Percentiles rank a stretch among this genome's conserved stretches.
Evolutionary conservation across 1,140 invertebrate genomes (phyloP).

Genomic region (Pogonomyrmex barbatus): DNA sequence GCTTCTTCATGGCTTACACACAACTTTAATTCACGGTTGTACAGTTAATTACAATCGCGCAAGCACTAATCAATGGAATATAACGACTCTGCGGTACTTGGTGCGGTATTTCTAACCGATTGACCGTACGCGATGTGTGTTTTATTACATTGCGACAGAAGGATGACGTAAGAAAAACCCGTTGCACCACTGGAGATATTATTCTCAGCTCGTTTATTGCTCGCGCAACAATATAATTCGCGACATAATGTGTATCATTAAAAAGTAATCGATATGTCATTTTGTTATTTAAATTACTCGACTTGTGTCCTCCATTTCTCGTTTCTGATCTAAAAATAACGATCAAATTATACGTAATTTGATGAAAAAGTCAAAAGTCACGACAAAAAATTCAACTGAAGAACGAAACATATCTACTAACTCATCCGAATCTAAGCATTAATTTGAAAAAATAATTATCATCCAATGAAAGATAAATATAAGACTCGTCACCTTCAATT

Average conservation of each 20-base stretch:
- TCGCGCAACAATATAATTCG: not conserved
- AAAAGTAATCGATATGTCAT: not conserved
- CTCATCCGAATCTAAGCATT: no score
- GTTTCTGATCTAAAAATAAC: not conserved
- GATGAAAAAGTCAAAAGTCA: not conserved
- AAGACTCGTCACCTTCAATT: no score
- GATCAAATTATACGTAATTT: not conserved
- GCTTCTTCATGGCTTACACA: not conserved
- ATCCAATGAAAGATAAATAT: no score
- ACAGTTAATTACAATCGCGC: constrained; percentile 25
- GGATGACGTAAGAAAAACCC: not conserved
- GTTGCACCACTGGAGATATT: not conserved
- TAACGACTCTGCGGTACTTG: constrained; percentile 5
- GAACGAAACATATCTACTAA: no score
- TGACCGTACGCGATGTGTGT: not conserved
- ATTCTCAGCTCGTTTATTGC: not conserved
- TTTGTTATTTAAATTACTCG: not conserved
- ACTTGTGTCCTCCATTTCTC: not conserved
- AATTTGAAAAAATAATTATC: no score
- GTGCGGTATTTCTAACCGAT: not conserved
- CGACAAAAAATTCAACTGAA: no score
- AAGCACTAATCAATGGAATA: constrained; percentile 5
- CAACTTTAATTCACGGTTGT: constrained; percentile 3
- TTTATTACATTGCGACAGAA: constrained; percentile 15
- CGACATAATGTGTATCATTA: not conserved